Evolutionary conservation across 2,113 vertebrate genomes (phyloP).

Genomic region (Clarias gariepinus): DNA sequence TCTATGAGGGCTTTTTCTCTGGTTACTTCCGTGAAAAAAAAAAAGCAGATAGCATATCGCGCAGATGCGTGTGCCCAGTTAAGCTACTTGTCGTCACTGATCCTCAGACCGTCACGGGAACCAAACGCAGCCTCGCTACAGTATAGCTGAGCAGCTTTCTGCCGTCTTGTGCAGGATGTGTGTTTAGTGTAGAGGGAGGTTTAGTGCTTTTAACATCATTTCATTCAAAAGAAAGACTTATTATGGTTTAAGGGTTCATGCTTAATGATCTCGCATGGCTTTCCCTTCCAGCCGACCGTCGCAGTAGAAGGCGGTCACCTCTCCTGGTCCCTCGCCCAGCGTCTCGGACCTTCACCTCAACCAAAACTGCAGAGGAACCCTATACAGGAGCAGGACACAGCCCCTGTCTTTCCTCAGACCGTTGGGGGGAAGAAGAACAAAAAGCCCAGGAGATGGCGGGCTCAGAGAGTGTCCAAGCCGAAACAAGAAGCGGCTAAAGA

Average conservation of each 20-base stretch:
- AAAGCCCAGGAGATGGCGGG: neutral
- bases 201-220: neutral
- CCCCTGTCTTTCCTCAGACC: neutral
- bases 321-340: conserved; percentile 13
- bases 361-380: neutral
- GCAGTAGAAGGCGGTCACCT: neutral
- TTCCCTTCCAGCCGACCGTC: neutral
- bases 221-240: neutral
- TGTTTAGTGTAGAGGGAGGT: neutral
- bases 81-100: neutral
- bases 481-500: neutral
- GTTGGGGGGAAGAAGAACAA: neutral
- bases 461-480: neutral
- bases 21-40: neutral
- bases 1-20: neutral
- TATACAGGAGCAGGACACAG: neutral
- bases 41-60: neutral
- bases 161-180: neutral
- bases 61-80: neutral
- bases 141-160: neutral
- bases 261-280: neutral
- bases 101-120: neutral
- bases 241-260: neutral
- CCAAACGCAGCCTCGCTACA: neutral
- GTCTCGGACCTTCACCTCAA: conserved; percentile 30